Evolutionary conservation across 2,888 invertebrate species (phyloP).

Genomic region (Schizotus pectinicornis): DNA sequence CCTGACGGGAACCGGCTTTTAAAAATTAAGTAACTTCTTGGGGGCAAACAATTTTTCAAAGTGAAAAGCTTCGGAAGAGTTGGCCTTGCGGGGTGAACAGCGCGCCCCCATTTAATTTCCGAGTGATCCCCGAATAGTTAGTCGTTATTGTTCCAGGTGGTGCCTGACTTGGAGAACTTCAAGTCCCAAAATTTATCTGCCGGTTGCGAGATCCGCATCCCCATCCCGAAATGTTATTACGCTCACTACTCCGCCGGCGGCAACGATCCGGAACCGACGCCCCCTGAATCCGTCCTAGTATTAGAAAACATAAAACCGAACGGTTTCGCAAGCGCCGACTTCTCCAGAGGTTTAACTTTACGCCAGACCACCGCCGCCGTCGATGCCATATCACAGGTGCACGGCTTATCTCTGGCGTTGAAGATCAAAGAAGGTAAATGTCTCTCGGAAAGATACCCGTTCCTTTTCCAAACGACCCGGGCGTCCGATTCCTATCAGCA

Average conservation of each 20-base stretch:
- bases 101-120: no score
- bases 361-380: slow-evolving; percentile 73
- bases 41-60: no score
- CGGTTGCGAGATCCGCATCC: slow-evolving; percentile 62
- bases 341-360: slow-evolving; percentile 71
- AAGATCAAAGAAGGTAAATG: slow-evolving; percentile 63
- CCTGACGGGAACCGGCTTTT: no score
- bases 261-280: slow-evolving; percentile 54
- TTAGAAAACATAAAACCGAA: slow-evolving; percentile 74
- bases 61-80: no score
- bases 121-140: neutral
- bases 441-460: slow-evolving; percentile 65
- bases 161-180: slow-evolving; percentile 73
- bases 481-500: slow-evolving; percentile 83
- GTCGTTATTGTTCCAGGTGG: slow-evolving; percentile 61
- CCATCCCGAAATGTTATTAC: slow-evolving; percentile 74
- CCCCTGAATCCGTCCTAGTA: slow-evolving; percentile 73
- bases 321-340: slow-evolving; percentile 71
- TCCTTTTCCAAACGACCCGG: slow-evolving; percentile 78
- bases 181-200: slow-evolving; percentile 55
- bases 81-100: no score
- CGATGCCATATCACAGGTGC: slow-evolving; percentile 73
- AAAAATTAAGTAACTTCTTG: no score
- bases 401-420: slow-evolving; percentile 73
- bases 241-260: slow-evolving; percentile 65